These are phyloP conservation scores for Halichoeres trimaculatus DNA, from an alignment of 2,113 vertebrate species.

Conservation along the genomic window DNA sequence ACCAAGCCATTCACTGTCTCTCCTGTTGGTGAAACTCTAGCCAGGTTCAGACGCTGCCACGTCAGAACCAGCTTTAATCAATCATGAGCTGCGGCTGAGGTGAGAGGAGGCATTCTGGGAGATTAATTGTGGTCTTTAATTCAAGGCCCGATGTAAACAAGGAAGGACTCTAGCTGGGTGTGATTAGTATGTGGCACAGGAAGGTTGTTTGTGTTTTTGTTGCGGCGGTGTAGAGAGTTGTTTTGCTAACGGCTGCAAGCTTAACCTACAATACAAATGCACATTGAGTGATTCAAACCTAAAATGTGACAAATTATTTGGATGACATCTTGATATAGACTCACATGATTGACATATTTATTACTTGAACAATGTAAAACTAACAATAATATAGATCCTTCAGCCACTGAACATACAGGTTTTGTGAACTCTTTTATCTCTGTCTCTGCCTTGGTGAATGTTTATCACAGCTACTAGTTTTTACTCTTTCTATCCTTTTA, in stretches of 20 bases:
- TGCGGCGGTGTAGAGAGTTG: constrained; percentile 44
- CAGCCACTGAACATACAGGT: too few species aligned
- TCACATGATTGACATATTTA: too few species aligned
- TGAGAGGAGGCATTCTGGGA: constrained; percentile 72
- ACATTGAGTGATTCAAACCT: constrained; percentile 12
- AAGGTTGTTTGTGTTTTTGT: constrained; percentile 37
- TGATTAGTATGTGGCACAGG: constrained; percentile 56
- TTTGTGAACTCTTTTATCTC: neutral
- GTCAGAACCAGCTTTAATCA: constrained; percentile 72
- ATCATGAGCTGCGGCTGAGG: constrained; percentile 66
- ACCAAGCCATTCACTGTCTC: constrained; percentile 67
- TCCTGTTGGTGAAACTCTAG: constrained; percentile 74
- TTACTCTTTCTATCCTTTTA: too few species aligned
- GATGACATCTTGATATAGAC: neutral
- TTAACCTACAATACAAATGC: constrained; percentile 10
- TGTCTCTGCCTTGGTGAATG: too few species aligned
- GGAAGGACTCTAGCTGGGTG: constrained; percentile 33
- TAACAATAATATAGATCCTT: too few species aligned
- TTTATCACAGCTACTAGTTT: too few species aligned
- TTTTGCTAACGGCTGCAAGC: constrained; percentile 42
- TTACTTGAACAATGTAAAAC: too few species aligned
- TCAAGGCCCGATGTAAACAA: constrained; percentile 73
- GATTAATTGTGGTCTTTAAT: constrained; percentile 80
- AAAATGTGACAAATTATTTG: neutral
- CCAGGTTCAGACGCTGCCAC: constrained; percentile 52